These are phyloP conservation scores for Hypomecis punctinalis DNA, from an alignment of 2,888 invertebrate genomes.

Conservation along the genomic window DNA sequence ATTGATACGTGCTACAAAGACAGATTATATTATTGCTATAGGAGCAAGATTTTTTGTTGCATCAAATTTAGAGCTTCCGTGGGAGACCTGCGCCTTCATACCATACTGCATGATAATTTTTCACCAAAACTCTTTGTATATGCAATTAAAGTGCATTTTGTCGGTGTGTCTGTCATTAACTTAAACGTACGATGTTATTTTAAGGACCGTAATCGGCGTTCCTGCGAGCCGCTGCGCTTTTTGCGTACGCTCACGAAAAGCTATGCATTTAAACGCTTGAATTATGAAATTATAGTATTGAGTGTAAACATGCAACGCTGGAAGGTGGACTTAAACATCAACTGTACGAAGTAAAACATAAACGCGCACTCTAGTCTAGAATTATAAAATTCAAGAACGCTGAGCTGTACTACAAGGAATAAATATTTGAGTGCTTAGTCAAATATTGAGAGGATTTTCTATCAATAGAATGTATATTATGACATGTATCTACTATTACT, in stretches of 20 bases:
- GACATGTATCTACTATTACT: no score
- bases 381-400: no score
- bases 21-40: neutral
- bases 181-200: constrained; percentile 85
- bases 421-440: no score
- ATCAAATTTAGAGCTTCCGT: constrained; percentile 46
- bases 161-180: constrained; percentile 83
- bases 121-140: constrained; percentile 82
- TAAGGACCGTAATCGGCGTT: constrained; percentile 81
- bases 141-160: constrained; percentile 84
- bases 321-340: constrained; percentile 33
- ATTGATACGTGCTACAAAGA: no score
- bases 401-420: no score
- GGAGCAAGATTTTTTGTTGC: neutral
- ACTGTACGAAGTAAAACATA: neutral
- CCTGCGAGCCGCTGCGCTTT: constrained; percentile 73
- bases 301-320: constrained; percentile 74
- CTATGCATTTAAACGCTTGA: constrained; percentile 85
- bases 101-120: constrained; percentile 77
- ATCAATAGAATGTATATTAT: no score
- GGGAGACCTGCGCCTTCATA: constrained; percentile 64
- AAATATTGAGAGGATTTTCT: no score
- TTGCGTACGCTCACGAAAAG: constrained; percentile 78
- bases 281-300: constrained; percentile 84
- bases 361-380: neutral